Conservation (phyloP, 2,888 invertebrate genomes). For the Seira sanloemensis region DNA sequence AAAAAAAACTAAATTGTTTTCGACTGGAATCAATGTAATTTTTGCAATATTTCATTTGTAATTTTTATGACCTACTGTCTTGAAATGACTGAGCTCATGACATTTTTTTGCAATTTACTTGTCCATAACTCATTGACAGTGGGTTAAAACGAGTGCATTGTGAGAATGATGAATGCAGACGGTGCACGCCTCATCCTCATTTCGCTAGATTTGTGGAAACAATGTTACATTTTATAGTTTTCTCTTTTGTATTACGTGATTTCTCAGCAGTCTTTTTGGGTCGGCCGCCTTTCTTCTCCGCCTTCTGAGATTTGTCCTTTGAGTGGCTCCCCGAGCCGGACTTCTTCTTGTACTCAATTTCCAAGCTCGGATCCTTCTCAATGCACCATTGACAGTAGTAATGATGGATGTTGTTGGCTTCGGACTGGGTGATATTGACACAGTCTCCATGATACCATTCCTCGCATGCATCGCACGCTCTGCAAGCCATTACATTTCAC, state of each 20-base stretch:
- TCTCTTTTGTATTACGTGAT: slow-evolving; percentile 24
- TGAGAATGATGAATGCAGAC: too few species aligned
- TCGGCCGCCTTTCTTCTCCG: slow-evolving; percentile 58
- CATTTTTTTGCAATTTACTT: too few species aligned
- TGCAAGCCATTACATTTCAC: too few species aligned
- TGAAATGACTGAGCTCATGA: too few species aligned
- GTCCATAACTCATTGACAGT: too few species aligned
- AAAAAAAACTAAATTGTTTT: too few species aligned
- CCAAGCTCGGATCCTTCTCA: slow-evolving; percentile 87
- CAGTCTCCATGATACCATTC: slow-evolving; percentile 99
- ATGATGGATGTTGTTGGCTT: slow-evolving; percentile 94
- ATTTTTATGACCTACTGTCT: too few species aligned
- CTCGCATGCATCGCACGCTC: slow-evolving; percentile 97
- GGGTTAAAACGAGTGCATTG: too few species aligned
- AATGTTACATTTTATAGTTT: not conserved
- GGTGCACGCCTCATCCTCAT: too few species aligned
- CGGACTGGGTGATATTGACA: slow-evolving; percentile 94
- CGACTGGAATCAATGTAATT: too few species aligned
- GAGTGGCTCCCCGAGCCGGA: slow-evolving; percentile 24
- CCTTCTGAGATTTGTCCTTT: slow-evolving; percentile 50
- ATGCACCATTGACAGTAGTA: slow-evolving; percentile 92
- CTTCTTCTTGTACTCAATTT: slow-evolving; percentile 76
- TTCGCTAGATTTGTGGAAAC: too few species aligned
- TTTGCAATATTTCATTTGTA: too few species aligned
- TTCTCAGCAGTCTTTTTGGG: slow-evolving; percentile 64